Evolutionary conservation across 1,140 invertebrate genomes (phyloP).

Genomic region (Aphaenogaster rudis): DNA sequence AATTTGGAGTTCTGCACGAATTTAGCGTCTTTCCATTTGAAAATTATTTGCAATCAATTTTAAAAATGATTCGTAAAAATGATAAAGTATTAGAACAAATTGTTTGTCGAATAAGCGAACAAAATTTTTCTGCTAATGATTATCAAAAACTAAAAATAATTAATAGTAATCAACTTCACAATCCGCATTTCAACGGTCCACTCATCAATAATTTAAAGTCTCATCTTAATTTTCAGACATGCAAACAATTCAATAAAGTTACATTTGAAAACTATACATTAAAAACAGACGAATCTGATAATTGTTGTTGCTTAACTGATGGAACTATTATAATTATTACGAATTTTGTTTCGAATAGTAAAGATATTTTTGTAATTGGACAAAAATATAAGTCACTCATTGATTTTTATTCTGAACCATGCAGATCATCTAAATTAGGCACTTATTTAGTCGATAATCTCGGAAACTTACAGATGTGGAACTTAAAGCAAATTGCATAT

Average conservation of each 20-base stretch:
- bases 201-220: not conserved
- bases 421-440: not conserved
- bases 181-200: constrained; percentile 12
- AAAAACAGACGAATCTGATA: not conserved
- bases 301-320: constrained; percentile 7
- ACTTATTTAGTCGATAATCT: constrained; percentile 3
- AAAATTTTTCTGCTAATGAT: not conserved
- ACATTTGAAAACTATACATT: not conserved
- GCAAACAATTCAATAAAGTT: not conserved
- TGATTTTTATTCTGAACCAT: constrained; percentile 10
- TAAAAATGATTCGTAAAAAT: constrained; percentile 21
- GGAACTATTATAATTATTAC: not conserved
- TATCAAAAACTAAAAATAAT: not conserved
- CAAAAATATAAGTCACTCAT: not conserved
- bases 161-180: not conserved
- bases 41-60: constrained; percentile 22
- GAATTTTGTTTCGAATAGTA: constrained; percentile 1
- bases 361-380: constrained; percentile 5
- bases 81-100: constrained; percentile 25
- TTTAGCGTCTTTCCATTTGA: constrained; percentile 19
- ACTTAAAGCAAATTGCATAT: not conserved
- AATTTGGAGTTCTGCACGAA: not conserved
- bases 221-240: not conserved
- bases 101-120: constrained; percentile 12
- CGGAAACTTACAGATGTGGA: constrained; percentile 2